A percentile compares a stretch with the other conserved stretches of the same genome.
phyloP scores from a whole-genome alignment of 2,113 vertebrate genomes.

The Cavia aperea region DNA sequence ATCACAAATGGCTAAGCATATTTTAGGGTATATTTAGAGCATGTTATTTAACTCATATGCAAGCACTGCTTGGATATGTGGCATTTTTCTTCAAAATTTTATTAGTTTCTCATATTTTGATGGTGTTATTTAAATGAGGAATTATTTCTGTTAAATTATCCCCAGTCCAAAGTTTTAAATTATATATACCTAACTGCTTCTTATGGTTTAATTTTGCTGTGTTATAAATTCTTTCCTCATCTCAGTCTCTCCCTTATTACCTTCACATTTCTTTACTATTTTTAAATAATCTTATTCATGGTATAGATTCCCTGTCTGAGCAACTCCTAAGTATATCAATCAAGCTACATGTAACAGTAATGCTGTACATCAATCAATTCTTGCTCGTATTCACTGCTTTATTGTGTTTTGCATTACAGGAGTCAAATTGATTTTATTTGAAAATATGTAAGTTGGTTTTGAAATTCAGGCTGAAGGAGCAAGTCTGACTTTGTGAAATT shows the following conservation, averaged over 20 bases:
- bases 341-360: background rate
- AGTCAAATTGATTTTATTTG: conserved; percentile 35
- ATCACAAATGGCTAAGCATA: conserved; percentile 28
- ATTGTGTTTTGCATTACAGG: background rate
- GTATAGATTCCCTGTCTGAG: background rate
- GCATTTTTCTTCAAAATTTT: background rate
- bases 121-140: background rate
- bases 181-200: background rate
- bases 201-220: background rate
- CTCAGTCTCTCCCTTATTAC: background rate
- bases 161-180: background rate
- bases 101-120: background rate
- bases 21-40: background rate
- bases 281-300: conserved; percentile 37
- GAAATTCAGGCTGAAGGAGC: conserved; percentile 34
- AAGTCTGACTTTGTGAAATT: background rate
- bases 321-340: conserved; percentile 3
- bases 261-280: conserved; percentile 36
- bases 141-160: conserved; percentile 39
- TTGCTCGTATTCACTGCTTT: background rate
- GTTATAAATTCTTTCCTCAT: background rate
- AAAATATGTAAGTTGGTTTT: conserved; percentile 4
- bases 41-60: background rate
- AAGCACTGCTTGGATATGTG: background rate
- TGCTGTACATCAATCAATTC: conserved; percentile 23